phyloP scores from a whole-genome alignment of 2,797 vertebrate species.

The Falco novaeseelandiae region DNA sequence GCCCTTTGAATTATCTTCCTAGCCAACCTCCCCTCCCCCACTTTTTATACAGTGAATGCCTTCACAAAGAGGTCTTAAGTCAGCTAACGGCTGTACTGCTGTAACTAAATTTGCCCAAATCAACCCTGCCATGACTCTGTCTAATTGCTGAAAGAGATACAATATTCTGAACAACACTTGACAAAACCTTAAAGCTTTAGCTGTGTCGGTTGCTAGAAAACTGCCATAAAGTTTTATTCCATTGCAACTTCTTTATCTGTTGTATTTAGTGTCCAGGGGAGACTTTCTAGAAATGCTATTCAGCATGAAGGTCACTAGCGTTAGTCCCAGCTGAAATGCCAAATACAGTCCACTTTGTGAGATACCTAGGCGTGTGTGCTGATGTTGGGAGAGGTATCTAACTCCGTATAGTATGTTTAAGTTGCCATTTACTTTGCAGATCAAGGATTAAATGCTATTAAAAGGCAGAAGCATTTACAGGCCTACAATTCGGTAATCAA shows the following conservation, averaged over 20 bases:
- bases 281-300: background rate
- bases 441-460: background rate
- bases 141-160: background rate
- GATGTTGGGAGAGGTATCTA: background rate
- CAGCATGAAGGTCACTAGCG: background rate
- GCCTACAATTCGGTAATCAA: background rate
- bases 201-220: background rate
- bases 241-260: background rate
- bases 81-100: background rate
- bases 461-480: background rate
- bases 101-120: background rate
- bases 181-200: background rate
- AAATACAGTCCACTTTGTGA: background rate
- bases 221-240: background rate
- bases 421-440: background rate
- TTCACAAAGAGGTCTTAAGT: conserved; percentile 11
- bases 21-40: background rate
- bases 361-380: background rate
- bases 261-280: background rate
- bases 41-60: background rate
- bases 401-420: background rate
- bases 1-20: background rate
- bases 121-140: background rate
- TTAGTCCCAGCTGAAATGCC: background rate
- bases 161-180: background rate